Evolutionary conservation across 2,888 invertebrate genomes (phyloP), one percentile per base, ranked within the genome.

Genomic region (Nemurella pictetii): DNA sequence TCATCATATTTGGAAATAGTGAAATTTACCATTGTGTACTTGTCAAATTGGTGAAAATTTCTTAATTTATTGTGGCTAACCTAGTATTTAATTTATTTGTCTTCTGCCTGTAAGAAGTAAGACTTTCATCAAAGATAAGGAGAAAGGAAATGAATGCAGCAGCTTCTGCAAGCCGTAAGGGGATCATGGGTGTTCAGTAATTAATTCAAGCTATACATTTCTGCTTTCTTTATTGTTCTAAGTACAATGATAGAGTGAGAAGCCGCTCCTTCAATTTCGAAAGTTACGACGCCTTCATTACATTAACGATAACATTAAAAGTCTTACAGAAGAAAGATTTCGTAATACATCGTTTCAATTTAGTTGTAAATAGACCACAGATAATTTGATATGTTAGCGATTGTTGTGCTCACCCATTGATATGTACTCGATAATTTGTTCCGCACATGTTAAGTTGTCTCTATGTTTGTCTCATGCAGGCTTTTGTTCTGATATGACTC

Each of bases 341-440:
- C 12, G 20, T 55, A 55, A 55, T 55, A 55, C 55, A 55, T 55
- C 20, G 9, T 55, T 20, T 55, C 55, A 55, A 55, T 55, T 55
- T 55, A 55, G 55, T 55, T 55, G 55, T 55, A 55, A 55, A 55
- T 55, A 55, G 55, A 55, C 55, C 55, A 55, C 55, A 82, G 27
- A 26, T 72, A 55, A 26, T 81, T 82, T 82, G 82, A 82, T 82
- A 82, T 82, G 82, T 82, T 29, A 72, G 36, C 27, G 82, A 82
- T 82, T 72, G 72, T 82, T 72, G 82, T 29, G 29, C 72, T 28
- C 29, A 55, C 82, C 82, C 35, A 32, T 30, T 35, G 36, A 80
- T 82, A 27, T 82, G 82, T 55, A 55, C 9, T 55, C 55, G 55
- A 55, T 55, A 55, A 55, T 55, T 55, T 55, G 55, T 55, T 20